phyloP scores from a whole-genome alignment of 2,888 invertebrate species.

The Hydroisotoma schaefferi region DNA sequence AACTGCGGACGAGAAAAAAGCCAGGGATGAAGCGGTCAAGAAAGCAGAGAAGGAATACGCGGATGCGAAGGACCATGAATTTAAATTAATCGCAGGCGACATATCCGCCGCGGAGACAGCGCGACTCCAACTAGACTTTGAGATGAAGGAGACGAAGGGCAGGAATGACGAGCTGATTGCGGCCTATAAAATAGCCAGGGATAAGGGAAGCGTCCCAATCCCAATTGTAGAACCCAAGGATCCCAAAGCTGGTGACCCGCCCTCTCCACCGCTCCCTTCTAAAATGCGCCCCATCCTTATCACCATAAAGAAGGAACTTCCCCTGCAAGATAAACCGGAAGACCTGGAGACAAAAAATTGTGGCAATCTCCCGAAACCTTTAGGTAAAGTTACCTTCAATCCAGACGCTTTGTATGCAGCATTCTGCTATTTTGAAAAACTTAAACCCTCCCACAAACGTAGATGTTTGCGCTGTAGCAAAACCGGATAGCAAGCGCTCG shows the following conservation, averaged over 20 bases:
- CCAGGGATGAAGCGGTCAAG: too few relatives aligned
- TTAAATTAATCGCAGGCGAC: too few relatives aligned
- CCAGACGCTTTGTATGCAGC: background rate
- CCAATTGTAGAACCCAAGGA: background rate
- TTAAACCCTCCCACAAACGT: too few relatives aligned
- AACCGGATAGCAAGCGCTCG: conserved; percentile 16
- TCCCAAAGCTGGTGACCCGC: background rate
- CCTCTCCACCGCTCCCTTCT: too few relatives aligned
- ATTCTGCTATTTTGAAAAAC: background rate
- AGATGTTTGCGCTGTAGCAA: conserved; percentile 14
- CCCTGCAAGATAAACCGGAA: background rate
- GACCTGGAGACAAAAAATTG: conserved; percentile 16
- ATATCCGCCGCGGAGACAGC: conserved; percentile 19
- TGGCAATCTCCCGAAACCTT: background rate
- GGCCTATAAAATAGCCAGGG: conserved; percentile 3
- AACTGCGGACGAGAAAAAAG: too few relatives aligned
- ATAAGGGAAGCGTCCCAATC: conserved; percentile 4
- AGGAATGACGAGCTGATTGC: conserved; percentile 5
- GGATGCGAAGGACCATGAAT: too few relatives aligned
- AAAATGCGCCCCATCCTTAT: background rate
- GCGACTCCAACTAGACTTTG: background rate
- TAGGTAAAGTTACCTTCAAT: conserved; percentile 8
- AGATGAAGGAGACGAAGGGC: background rate
- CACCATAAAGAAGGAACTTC: background rate
- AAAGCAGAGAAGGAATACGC: too few relatives aligned